Percentiles rank a stretch among this genome's conserved stretches.
Conservation (phyloP, 2,888 invertebrate genomes). For the Nasonovia ribisnigri region DNA sequence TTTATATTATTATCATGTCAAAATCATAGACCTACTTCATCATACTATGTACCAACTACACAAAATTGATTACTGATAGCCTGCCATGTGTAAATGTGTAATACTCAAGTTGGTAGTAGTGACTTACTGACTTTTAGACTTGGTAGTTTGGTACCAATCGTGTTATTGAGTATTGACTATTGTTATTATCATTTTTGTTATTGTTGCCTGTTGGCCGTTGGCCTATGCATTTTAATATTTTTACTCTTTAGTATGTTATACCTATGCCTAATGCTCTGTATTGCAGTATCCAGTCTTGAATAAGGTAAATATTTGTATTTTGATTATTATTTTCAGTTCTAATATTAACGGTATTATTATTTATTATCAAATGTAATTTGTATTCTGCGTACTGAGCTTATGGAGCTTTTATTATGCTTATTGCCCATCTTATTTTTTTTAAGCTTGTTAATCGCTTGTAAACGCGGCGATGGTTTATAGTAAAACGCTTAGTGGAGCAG, state of each 20-base stretch:
- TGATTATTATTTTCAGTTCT: conserved; percentile 6
- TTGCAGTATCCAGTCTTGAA: background rate
- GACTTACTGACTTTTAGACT: background rate
- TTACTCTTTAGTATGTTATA: background rate
- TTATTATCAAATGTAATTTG: conserved; percentile 7
- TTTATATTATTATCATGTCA: conserved; percentile 5
- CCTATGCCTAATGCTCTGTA: background rate
- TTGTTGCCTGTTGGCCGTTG: too few relatives aligned
- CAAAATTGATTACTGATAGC: conserved; percentile 17
- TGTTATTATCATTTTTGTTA: background rate
- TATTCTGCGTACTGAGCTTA: conserved; percentile 1
- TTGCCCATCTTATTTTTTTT: too few relatives aligned
- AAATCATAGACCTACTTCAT: background rate
- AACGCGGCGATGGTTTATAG: background rate
- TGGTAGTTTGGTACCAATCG: background rate
- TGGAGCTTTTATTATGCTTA: background rate
- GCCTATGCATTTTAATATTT: background rate
- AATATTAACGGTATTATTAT: background rate
- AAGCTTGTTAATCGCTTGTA: background rate
- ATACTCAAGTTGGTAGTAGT: conserved; percentile 17
- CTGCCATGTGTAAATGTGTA: conserved; percentile 18
- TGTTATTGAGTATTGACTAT: too few relatives aligned
- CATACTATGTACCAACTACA: background rate
- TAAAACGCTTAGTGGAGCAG: background rate
- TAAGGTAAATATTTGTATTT: conserved; percentile 9